Evolutionary conservation across 2,113 vertebrate species (phyloP).

Genomic region (crab-eating macaque (Macaca fascicularis)): DNA sequence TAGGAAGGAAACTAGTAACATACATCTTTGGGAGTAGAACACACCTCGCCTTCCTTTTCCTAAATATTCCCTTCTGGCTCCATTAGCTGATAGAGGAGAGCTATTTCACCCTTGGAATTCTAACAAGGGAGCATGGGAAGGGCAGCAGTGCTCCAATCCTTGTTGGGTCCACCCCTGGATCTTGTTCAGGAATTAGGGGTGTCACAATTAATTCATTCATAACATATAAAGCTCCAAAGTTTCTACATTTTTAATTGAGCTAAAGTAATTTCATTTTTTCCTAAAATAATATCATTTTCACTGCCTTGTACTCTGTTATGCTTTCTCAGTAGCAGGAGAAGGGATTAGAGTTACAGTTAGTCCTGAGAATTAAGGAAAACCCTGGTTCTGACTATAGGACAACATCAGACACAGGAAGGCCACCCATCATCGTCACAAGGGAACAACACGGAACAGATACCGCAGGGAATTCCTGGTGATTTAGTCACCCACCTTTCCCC

Average conservation of each 20-base stretch:
- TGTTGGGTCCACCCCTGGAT: background rate
- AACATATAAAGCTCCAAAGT: background rate
- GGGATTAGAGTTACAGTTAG: background rate
- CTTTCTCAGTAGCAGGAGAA: background rate
- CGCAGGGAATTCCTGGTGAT: background rate
- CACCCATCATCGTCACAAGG: too few species aligned
- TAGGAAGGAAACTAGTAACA: background rate
- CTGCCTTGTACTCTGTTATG: background rate
- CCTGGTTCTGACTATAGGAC: background rate
- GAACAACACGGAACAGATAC: background rate
- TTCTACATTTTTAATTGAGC: background rate
- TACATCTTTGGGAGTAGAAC: background rate
- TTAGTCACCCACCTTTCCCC: background rate
- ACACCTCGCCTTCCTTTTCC: background rate
- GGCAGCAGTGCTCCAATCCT: background rate
- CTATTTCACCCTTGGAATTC: background rate
- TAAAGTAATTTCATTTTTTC: background rate
- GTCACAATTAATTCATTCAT: background rate
- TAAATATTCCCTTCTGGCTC: background rate
- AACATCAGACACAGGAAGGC: background rate
- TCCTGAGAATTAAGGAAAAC: background rate
- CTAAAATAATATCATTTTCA: background rate
- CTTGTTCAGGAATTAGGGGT: background rate
- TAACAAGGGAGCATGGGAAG: background rate
- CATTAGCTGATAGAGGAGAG: too few species aligned